Percentiles rank a stretch among this genome's conserved stretches.
phyloP scores from a whole-genome alignment of 1,140 invertebrate species.

The Hormaphis cornu region DNA sequence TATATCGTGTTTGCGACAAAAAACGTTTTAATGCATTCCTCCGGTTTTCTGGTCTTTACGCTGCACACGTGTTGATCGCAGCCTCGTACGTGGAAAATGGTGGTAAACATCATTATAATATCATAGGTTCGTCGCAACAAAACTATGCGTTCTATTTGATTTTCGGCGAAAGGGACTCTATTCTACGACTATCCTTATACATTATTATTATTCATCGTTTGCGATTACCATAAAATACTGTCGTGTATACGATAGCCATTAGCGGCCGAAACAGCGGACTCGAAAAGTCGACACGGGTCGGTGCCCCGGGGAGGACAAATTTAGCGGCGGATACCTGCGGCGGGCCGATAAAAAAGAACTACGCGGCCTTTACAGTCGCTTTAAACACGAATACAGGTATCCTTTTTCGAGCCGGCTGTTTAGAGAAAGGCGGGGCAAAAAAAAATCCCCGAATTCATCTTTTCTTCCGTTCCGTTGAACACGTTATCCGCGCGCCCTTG shows the following conservation, averaged over 20 bases:
- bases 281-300: no score
- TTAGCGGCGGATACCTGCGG: neutral
- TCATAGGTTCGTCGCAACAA: no score
- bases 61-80: no score
- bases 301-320: neutral
- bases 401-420: neutral
- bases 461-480: neutral
- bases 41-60: no score
- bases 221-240: neutral
- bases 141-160: no score
- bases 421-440: neutral
- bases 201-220: no score
- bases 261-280: neutral
- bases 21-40: no score
- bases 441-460: conserved; percentile 13
- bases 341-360: neutral
- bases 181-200: no score
- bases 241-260: neutral
- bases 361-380: conserved; percentile 12
- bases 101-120: no score
- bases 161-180: no score
- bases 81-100: no score
- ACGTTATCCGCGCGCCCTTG: conserved; percentile 9
- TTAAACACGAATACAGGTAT: conserved; percentile 25
- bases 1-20: no score